Evolutionary conservation across 2,113 vertebrate genomes (phyloP).

Genomic region (Pardalotus punctatus): DNA sequence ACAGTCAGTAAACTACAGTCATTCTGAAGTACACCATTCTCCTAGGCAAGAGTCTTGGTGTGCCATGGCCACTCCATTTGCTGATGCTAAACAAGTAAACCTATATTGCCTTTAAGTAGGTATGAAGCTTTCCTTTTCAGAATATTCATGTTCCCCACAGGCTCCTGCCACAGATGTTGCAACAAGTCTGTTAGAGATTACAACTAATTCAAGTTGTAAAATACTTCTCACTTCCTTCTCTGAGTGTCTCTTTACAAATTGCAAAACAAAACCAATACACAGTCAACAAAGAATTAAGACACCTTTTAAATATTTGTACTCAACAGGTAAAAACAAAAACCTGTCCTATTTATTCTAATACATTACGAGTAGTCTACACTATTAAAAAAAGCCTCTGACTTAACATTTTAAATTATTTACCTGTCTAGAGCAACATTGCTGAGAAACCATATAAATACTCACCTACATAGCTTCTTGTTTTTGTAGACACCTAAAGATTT

Average conservation of each 20-base stretch:
- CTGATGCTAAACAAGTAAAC: constrained; percentile 49
- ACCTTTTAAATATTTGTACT: not conserved
- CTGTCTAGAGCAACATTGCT: not conserved
- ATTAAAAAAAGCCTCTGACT: not conserved
- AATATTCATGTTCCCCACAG: constrained; percentile 8
- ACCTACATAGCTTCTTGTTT: not conserved
- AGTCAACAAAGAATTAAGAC: constrained; percentile 29
- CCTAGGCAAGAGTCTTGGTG: not conserved
- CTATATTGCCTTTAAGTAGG: constrained; percentile 26
- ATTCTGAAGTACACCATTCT: constrained; percentile 39
- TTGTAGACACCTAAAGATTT: not conserved
- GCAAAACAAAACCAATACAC: constrained; percentile 57
- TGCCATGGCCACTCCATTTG: constrained; percentile 30
- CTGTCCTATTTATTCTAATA: not conserved
- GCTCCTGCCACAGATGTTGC: constrained; percentile 44
- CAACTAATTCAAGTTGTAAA: constrained; percentile 54
- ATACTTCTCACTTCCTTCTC: constrained; percentile 66
- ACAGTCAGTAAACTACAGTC: not conserved
- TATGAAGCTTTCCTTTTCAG: constrained; percentile 44
- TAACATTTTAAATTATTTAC: not conserved
- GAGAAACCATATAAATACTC: not conserved
- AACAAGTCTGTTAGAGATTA: constrained; percentile 30
- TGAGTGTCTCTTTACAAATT: constrained; percentile 48
- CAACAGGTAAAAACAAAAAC: not conserved
- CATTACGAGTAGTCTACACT: not conserved